Conservation (phyloP, 2,113 vertebrate genomes). For the Mormyrus iriodes region DNA sequence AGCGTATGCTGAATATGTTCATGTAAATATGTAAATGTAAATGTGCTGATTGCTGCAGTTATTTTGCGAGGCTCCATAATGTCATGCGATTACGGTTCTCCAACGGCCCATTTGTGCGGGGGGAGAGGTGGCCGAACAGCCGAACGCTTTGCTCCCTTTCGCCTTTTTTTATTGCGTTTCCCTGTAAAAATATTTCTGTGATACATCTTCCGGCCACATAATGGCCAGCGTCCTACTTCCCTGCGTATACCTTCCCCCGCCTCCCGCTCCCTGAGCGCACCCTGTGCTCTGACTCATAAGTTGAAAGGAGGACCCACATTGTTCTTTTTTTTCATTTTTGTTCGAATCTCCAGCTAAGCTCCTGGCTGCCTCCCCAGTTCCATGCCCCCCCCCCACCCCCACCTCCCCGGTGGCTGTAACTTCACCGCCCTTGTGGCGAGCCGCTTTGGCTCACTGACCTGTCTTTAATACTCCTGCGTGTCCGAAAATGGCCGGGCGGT, state of each 20-base stretch:
- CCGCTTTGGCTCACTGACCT: not conserved
- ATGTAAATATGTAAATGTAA: not conserved
- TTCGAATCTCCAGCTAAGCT: not conserved
- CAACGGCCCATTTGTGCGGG: slow-evolving; percentile 33
- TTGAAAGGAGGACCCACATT: not conserved
- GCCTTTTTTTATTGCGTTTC: not conserved
- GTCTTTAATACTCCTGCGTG: not conserved
- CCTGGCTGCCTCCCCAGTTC: not conserved
- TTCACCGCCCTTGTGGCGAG: not conserved
- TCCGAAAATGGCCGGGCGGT: not conserved
- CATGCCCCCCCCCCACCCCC: not conserved
- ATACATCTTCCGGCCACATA: not conserved
- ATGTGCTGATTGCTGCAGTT: slow-evolving; percentile 13
- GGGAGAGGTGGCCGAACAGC: not conserved
- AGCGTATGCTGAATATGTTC: not conserved
- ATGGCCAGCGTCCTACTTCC: not conserved
- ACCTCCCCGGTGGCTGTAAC: not conserved
- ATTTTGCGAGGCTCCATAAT: slow-evolving; percentile 42
- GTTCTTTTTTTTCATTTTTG: not conserved
- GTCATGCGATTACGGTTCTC: slow-evolving; percentile 35
- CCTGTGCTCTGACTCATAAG: not conserved
- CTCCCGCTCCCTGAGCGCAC: not conserved
- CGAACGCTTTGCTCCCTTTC: not conserved
- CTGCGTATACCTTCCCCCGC: not conserved
- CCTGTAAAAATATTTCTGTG: not conserved